These are phyloP conservation scores for Anticlea derivata DNA, from an alignment of 2,888 invertebrate species.

Conservation along the genomic window DNA sequence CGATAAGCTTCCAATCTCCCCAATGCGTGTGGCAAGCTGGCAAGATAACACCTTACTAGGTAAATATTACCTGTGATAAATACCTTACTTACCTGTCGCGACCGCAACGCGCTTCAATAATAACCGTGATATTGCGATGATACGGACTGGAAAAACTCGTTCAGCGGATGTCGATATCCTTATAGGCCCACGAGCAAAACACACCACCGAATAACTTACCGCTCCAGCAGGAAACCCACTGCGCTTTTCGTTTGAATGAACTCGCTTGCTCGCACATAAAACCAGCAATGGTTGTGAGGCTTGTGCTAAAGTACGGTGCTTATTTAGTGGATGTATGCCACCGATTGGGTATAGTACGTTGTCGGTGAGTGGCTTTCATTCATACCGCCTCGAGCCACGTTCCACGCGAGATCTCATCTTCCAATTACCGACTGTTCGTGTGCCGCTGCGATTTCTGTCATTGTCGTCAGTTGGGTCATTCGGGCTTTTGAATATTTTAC, in stretches of 20 bases:
- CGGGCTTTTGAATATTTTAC: conserved; percentile 22
- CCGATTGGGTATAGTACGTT: conserved; percentile 61
- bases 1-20: conserved; percentile 53
- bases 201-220: conserved; percentile 36
- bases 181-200: conserved; percentile 63
- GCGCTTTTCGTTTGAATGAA: conserved; percentile 21
- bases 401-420: conserved; percentile 80
- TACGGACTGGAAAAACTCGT: conserved; percentile 83
- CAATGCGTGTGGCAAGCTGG: conserved; percentile 47
- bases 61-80: conserved; percentile 78
- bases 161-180: conserved; percentile 82
- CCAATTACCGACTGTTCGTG: conserved; percentile 76
- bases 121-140: conserved; percentile 84
- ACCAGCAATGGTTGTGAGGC: conserved; percentile 47
- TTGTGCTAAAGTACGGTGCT: conserved; percentile 38
- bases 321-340: conserved; percentile 51
- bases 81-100: conserved; percentile 81
- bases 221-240: conserved; percentile 42
- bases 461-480: conserved; percentile 58
- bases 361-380: conserved; percentile 81
- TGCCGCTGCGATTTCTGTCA: conserved; percentile 72
- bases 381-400: conserved; percentile 80
- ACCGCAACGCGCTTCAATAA: conserved; percentile 80
- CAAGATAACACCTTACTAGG: conserved; percentile 59
- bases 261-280: not conserved